These are phyloP conservation scores for Polydrusus cervinus DNA, from an alignment of 2,888 invertebrate genomes.

Conservation along the genomic window DNA sequence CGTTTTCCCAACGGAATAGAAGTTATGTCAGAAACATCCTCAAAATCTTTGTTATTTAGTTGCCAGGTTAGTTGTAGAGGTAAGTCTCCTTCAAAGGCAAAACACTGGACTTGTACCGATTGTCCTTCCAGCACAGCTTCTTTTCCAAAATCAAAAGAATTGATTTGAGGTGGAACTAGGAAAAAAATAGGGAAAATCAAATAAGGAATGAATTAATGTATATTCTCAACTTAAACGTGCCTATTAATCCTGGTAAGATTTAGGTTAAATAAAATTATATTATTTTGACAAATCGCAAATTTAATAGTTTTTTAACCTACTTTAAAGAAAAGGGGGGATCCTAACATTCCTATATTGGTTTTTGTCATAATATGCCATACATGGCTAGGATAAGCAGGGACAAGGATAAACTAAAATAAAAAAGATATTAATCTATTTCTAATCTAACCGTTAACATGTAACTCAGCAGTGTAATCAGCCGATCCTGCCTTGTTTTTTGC, in stretches of 20 bases:
- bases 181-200: conserved; percentile 34
- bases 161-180: conserved; percentile 79
- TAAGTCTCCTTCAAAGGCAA: conserved; percentile 79
- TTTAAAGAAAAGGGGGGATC: no score
- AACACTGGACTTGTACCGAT: conserved; percentile 78
- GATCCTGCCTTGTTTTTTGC: conserved; percentile 72
- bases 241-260: not conserved
- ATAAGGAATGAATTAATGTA: not conserved
- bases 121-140: conserved; percentile 77
- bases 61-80: conserved; percentile 77
- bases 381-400: not conserved
- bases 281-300: no score
- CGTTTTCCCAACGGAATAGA: conserved; percentile 65
- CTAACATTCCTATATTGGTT: no score
- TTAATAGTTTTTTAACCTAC: no score
- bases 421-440: conserved; percentile 2
- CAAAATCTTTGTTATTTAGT: conserved; percentile 72
- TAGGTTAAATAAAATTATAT: no score
- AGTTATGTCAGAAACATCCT: conserved; percentile 63
- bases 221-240: not conserved
- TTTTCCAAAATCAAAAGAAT: conserved; percentile 80
- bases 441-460: conserved; percentile 81
- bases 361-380: no score
- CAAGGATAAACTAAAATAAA: conserved; percentile 28
- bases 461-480: conserved; percentile 64